A percentile compares a stretch with the other conserved stretches of the same genome.
Evolutionary conservation across 2,888 invertebrate species (phyloP).

Genomic region (Idaea aversata): DNA sequence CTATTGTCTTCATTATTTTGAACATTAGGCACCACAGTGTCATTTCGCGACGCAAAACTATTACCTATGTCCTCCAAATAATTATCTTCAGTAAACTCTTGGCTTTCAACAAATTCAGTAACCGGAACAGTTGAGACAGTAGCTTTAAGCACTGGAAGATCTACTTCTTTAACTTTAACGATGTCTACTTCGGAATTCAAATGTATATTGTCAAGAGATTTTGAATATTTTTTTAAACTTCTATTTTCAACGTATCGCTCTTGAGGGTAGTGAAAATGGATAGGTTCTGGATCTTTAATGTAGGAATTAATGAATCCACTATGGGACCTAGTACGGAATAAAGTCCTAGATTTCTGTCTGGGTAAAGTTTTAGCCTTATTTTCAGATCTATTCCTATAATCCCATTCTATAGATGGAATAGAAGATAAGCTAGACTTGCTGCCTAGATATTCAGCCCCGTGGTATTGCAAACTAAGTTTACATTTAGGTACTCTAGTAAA

Average conservation of each 20-base stretch:
- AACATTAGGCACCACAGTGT: constrained; percentile 40
- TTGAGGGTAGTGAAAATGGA: constrained; percentile 68
- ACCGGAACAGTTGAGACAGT: constrained; percentile 33
- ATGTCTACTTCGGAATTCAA: constrained; percentile 45
- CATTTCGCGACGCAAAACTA: constrained; percentile 56
- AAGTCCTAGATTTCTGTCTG: constrained; percentile 27
- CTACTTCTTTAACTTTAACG: constrained; percentile 49
- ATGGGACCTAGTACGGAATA: constrained; percentile 66
- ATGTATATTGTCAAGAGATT: constrained; percentile 58
- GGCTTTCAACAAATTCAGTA: constrained; percentile 63
- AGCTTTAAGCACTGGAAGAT: constrained; percentile 48
- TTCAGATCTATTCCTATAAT: constrained; percentile 52
- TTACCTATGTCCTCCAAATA: constrained; percentile 60
- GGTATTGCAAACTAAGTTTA: constrained; percentile 53
- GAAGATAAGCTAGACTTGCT: constrained; percentile 63
- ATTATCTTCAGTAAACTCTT: constrained; percentile 71
- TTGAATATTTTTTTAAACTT: constrained; percentile 18
- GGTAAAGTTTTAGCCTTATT: constrained; percentile 50
- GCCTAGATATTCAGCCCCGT: constrained; percentile 37
- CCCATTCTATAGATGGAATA: constrained; percentile 67
- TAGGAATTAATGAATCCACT: constrained; percentile 65
- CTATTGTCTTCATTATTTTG: constrained; percentile 14
- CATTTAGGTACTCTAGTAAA: constrained; percentile 51
- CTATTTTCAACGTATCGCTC: constrained; percentile 4
- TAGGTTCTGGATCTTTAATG: constrained; percentile 61